Evolutionary conservation across 2,797 vertebrate genomes (phyloP).

Genomic region (Eurystomus glaucurus): DNA sequence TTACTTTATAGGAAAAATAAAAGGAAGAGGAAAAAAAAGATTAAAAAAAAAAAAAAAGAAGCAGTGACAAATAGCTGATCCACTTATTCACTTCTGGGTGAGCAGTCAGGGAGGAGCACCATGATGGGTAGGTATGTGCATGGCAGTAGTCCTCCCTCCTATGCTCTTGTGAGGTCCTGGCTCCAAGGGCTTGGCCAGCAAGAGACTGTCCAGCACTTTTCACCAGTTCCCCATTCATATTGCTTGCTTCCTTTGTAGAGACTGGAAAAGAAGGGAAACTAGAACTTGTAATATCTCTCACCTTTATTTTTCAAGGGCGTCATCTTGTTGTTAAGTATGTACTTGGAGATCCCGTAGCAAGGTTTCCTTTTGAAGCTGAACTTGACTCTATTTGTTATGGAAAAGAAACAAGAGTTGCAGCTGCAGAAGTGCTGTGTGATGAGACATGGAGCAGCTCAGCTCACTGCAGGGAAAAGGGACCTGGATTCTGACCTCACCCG

Average conservation of each 20-base stretch:
- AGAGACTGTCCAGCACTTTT: not conserved
- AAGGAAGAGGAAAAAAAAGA: not conserved
- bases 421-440: not conserved
- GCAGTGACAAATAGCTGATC: not conserved
- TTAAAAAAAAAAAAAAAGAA: not conserved
- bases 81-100: not conserved
- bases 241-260: not conserved
- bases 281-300: not conserved
- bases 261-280: not conserved
- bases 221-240: not conserved
- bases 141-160: not conserved
- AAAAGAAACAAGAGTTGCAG: not conserved
- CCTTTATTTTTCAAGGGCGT: not conserved
- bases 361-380: not conserved
- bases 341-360: not conserved
- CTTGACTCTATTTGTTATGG: not conserved
- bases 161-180: not conserved
- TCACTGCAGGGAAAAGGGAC: not conserved
- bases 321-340: not conserved
- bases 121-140: not conserved
- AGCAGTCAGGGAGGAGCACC: not conserved
- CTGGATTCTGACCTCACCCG: not conserved
- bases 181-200: not conserved
- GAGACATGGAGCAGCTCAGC: not conserved
- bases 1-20: not conserved